Evolutionary conservation across 2,888 invertebrate genomes (phyloP).

Genomic region (Sinodicranocentrus sp.): DNA sequence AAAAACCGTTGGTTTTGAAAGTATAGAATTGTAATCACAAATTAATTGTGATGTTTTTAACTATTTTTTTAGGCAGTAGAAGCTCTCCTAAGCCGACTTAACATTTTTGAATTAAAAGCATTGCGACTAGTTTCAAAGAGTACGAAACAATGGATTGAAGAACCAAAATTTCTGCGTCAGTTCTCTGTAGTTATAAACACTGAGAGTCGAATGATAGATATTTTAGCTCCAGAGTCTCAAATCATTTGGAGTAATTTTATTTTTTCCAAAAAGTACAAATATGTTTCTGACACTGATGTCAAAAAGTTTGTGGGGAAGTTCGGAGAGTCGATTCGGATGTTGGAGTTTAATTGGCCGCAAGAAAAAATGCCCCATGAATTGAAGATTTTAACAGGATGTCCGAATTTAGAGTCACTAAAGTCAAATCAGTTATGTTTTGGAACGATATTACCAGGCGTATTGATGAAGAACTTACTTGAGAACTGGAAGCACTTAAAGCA

Average conservation of each 20-base stretch:
- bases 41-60: neutral
- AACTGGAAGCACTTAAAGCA: constrained; percentile 54
- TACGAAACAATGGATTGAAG: constrained; percentile 54
- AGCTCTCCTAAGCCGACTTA: constrained; percentile 20
- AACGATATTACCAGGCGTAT: constrained; percentile 15
- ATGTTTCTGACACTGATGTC: constrained; percentile 30
- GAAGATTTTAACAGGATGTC: constrained; percentile 33
- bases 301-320: constrained; percentile 43
- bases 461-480: constrained; percentile 23
- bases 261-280: constrained; percentile 60
- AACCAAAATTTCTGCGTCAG: constrained; percentile 24
- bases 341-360: constrained; percentile 59
- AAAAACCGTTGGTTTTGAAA: neutral
- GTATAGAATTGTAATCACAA: neutral
- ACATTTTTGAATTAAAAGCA: constrained; percentile 49
- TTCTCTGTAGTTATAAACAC: constrained; percentile 50
- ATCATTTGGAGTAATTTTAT: constrained; percentile 53
- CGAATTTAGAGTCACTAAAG: constrained; percentile 36
- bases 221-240: neutral
- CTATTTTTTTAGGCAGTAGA: constrained; percentile 42
- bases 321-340: constrained; percentile 6
- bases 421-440: constrained; percentile 58
- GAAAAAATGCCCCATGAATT: constrained; percentile 56
- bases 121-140: constrained; percentile 44
- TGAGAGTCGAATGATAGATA: constrained; percentile 35